Percentiles rank a stretch among this genome's conserved stretches.
These are phyloP conservation scores for Dromococcyx pavoninus DNA, from an alignment of 2,797 vertebrate genomes.

Conservation along the genomic window DNA sequence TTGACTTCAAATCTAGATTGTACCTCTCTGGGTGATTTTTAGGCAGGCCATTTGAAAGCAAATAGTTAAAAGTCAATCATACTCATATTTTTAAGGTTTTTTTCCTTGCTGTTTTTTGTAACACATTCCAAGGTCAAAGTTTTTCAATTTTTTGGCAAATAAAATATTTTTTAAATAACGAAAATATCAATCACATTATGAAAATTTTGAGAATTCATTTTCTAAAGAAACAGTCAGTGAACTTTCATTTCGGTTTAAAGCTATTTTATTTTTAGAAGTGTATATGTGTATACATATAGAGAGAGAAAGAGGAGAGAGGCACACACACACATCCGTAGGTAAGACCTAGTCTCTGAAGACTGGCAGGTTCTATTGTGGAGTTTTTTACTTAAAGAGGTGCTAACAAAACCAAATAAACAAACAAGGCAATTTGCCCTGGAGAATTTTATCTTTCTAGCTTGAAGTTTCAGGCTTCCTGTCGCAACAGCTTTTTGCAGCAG, in stretches of 20 bases:
- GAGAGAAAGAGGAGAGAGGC: no score
- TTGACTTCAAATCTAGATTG: neutral
- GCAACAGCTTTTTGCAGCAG: neutral
- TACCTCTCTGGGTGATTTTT: neutral
- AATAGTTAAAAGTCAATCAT: neutral
- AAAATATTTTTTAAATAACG: neutral
- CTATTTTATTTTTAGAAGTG: neutral
- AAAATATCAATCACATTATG: neutral
- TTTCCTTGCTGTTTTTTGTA: neutral
- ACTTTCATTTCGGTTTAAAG: neutral
- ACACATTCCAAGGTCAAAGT: neutral
- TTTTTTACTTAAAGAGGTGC: neutral
- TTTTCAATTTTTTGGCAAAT: neutral
- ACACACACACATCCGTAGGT: neutral
- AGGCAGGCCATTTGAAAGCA: neutral
- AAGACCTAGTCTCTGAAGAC: neutral
- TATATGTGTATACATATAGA: no score
- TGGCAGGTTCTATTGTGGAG: neutral
- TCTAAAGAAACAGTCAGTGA: neutral
- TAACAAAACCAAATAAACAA: neutral
- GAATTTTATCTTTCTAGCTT: neutral
- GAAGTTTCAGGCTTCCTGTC: neutral
- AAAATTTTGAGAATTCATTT: neutral
- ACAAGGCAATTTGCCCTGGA: neutral
- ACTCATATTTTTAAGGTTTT: neutral